phyloP scores from a whole-genome alignment of 2,797 vertebrate genomes.

The Alexandromys oeconomus region DNA sequence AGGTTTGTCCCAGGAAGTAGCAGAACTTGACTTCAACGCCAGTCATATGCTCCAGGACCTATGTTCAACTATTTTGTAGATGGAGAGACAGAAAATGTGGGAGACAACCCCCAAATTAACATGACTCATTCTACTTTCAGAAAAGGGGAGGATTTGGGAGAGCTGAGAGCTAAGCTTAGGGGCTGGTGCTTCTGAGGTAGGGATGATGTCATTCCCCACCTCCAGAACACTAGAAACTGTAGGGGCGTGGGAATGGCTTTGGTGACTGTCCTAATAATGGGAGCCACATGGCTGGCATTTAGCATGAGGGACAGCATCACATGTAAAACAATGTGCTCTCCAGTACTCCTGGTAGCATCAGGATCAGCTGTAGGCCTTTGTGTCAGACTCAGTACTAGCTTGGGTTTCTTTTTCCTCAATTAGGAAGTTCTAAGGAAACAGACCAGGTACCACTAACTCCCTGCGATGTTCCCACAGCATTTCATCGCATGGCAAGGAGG shows the following conservation, averaged over 20 bases:
- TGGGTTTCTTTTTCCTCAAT: conserved; percentile 18
- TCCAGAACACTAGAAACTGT: background rate
- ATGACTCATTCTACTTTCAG: background rate
- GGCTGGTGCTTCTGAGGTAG: background rate
- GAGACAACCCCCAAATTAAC: background rate
- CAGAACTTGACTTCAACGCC: background rate
- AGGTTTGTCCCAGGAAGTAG: background rate
- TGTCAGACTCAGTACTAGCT: background rate
- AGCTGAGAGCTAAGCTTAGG: background rate
- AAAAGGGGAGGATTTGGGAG: background rate
- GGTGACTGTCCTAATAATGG: background rate
- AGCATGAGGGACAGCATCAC: background rate
- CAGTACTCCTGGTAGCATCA: too few species aligned
- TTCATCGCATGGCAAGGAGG: background rate
- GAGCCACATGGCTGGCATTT: background rate
- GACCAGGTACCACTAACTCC: too few species aligned
- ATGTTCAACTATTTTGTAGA: background rate
- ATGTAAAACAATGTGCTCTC: background rate
- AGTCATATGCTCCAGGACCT: background rate
- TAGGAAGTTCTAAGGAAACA: background rate
- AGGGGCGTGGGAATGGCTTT: background rate
- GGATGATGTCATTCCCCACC: too few species aligned
- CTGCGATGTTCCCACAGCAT: background rate
- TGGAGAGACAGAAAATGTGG: background rate
- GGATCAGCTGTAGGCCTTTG: background rate